phyloP scores from a whole-genome alignment of 2,888 invertebrate genomes.

The Neuroscelio doddi region DNA sequence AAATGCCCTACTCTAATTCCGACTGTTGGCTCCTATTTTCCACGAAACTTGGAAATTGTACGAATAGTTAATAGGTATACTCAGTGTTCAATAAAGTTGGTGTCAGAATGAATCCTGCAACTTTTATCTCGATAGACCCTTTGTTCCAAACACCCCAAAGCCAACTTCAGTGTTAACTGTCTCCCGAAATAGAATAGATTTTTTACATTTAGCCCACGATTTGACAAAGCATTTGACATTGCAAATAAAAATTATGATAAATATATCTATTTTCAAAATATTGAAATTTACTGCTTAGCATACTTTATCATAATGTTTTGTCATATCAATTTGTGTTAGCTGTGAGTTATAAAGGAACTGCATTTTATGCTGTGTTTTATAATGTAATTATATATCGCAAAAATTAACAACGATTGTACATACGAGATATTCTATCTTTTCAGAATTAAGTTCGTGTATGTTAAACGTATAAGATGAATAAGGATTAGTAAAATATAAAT shows the following conservation, averaged over 20 bases:
- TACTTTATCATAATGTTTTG: conserved; percentile 57
- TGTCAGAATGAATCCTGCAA: conserved; percentile 57
- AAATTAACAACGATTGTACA: conserved; percentile 16
- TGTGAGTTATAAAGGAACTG: conserved; percentile 54
- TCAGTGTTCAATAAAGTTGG: conserved; percentile 34
- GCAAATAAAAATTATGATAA: no score
- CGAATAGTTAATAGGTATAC: conserved; percentile 28
- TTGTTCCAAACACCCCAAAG: conserved; percentile 56
- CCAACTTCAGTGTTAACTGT: conserved; percentile 68
- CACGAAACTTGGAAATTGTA: conserved; percentile 6
- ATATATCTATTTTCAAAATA: no score
- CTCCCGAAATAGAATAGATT: conserved; percentile 67
- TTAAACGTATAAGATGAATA: conserved; percentile 16
- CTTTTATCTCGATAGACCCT: conserved; percentile 57
- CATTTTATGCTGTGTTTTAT: conserved; percentile 4
- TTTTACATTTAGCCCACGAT: conserved; percentile 62
- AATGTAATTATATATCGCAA: no score
- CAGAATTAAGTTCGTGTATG: conserved; percentile 5
- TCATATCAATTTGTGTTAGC: conserved; percentile 66
- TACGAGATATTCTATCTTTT: conserved; percentile 14
- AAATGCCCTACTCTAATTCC: not conserved
- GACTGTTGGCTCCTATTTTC: conserved; percentile 13
- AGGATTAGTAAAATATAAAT: not conserved
- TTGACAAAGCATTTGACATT: conserved; percentile 60
- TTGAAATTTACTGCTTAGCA: no score